Conservation (phyloP, 1,140 invertebrate species). For the Lethrus apterus region DNA sequence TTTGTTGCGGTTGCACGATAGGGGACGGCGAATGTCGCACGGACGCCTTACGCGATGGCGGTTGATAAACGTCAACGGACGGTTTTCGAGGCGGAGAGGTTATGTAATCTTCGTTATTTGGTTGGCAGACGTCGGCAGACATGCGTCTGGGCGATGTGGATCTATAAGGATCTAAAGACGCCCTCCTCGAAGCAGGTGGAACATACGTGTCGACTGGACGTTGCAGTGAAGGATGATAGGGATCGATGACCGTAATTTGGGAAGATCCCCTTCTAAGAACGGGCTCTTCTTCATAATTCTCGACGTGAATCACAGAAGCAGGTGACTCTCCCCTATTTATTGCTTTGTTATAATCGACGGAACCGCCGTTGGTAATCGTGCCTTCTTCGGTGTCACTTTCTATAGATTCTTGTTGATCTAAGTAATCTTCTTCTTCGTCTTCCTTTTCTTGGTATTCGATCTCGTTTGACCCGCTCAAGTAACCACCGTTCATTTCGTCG, state of each 20-base stretch:
- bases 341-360: constrained; percentile 29
- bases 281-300: constrained; percentile 30
- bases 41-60: constrained; percentile 14
- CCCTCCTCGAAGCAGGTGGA: no score
- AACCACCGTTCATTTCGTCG: constrained; percentile 17
- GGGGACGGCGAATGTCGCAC: constrained; percentile 21
- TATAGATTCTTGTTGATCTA: constrained; percentile 43
- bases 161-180: constrained; percentile 12
- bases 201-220: no score
- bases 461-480: not conserved
- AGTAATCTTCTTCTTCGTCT: constrained; percentile 29
- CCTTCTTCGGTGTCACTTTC: constrained; percentile 43
- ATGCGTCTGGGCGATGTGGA: constrained; percentile 2
- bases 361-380: constrained; percentile 14
- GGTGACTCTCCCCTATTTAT: constrained; percentile 39
- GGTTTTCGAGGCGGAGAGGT: no score
- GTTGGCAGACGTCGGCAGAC: no score
- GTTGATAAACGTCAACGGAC: no score
- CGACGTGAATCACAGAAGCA: constrained; percentile 41
- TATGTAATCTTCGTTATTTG: no score
- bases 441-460: constrained; percentile 8
- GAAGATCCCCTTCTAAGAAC: constrained; percentile 34
- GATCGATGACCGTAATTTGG: constrained; percentile 38
- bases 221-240: constrained; percentile 29
- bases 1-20: no score